Conservation (phyloP, 1,140 invertebrate genomes). For the Phortica variegata region DNA sequence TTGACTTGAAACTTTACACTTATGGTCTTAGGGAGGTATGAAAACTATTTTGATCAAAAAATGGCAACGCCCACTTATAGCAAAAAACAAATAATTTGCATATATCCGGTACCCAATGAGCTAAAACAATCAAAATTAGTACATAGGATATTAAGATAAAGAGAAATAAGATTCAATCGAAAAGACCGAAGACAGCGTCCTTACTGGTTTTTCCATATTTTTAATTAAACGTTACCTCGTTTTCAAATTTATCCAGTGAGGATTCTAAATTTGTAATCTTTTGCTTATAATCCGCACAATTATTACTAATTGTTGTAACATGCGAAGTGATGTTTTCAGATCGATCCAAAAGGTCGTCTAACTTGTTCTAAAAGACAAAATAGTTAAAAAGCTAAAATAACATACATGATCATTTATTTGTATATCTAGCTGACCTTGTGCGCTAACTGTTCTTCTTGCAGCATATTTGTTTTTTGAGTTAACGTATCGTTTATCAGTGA, state of each 20-base stretch:
- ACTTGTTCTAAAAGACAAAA: constrained; percentile 30
- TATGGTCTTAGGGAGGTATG: no score
- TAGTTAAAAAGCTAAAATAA: background rate
- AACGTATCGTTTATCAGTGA: constrained; percentile 39
- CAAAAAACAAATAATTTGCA: no score
- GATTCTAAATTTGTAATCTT: constrained; percentile 35
- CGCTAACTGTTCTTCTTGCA: constrained; percentile 33
- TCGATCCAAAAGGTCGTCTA: constrained; percentile 43
- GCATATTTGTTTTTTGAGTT: constrained; percentile 39
- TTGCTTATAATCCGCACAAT: constrained; percentile 44
- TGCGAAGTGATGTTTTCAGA: constrained; percentile 47
- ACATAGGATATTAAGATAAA: no score
- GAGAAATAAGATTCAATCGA: no score
- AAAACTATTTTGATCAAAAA: no score
- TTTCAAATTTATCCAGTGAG: constrained; percentile 30
- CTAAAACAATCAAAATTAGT: no score
- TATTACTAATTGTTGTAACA: constrained; percentile 43
- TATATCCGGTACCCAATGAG: no score
- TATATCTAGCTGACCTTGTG: constrained; percentile 28
- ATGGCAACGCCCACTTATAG: no score
- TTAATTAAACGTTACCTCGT: constrained; percentile 38
- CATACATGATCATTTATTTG: constrained; percentile 1
- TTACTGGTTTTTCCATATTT: no score
- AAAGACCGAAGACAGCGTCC: no score
- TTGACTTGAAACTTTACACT: no score